phyloP scores from a whole-genome alignment of 1,140 invertebrate species.

The Hirudo medicinalis region DNA sequence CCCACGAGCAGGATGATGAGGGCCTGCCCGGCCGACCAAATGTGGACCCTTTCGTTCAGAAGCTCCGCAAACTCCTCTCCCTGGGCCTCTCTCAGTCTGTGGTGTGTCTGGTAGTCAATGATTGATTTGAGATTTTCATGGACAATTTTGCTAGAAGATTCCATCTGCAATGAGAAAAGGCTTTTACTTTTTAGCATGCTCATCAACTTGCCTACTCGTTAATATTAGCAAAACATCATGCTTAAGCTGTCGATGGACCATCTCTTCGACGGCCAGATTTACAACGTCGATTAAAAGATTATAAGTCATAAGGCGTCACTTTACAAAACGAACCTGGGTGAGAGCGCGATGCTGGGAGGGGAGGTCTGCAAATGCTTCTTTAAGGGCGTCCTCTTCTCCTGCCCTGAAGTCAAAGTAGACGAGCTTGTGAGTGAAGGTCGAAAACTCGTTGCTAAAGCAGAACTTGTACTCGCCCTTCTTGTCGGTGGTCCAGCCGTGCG shows the following conservation, averaged over 20 bases:
- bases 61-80: slow-evolving; percentile 83
- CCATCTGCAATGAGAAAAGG: slow-evolving; percentile 53
- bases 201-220: too few relatives aligned
- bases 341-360: slow-evolving; percentile 58
- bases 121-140: slow-evolving; percentile 74
- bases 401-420: slow-evolving; percentile 98
- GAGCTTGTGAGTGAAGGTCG: slow-evolving; percentile 97
- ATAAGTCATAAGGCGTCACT: not conserved
- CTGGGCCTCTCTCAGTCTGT: slow-evolving; percentile 80
- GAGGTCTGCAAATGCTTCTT: slow-evolving; percentile 69
- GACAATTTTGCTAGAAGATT: slow-evolving; percentile 71
- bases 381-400: slow-evolving; percentile 61
- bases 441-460: slow-evolving; percentile 99
- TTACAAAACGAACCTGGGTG: slow-evolving; percentile 62
- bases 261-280: not conserved
- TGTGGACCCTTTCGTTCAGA: slow-evolving; percentile 77
- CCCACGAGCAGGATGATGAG: slow-evolving; percentile 66
- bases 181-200: too few relatives aligned
- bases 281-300: not conserved
- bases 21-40: slow-evolving; percentile 82
- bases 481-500: slow-evolving; percentile 66
- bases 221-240: not conserved
- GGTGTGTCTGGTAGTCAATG: slow-evolving; percentile 88
- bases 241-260: not conserved
- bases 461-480: slow-evolving; percentile 62